A percentile compares a stretch with the other conserved stretches of the same genome.
These are phyloP conservation scores for Odontesthes bonariensis DNA, from an alignment of 2,113 vertebrate genomes.

Conservation along the genomic window DNA sequence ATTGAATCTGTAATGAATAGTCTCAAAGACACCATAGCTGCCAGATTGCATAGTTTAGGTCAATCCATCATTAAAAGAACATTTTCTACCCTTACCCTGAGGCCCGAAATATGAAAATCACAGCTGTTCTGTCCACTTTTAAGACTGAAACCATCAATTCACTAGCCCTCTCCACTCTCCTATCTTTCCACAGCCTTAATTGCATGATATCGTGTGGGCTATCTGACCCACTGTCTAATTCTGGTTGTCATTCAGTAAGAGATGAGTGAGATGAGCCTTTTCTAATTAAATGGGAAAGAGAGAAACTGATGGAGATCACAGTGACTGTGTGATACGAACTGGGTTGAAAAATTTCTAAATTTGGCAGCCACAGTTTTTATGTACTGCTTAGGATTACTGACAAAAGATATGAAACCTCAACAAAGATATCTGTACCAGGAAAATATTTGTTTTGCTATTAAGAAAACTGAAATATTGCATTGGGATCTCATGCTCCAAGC, in stretches of 20 bases:
- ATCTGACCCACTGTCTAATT: slow-evolving; percentile 55
- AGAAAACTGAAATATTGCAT: slow-evolving; percentile 1
- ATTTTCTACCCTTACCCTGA: slow-evolving; percentile 37
- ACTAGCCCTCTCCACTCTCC: neutral
- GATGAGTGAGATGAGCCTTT: slow-evolving; percentile 62
- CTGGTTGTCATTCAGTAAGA: slow-evolving; percentile 52
- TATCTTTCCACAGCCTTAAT: slow-evolving; percentile 65
- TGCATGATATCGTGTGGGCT: slow-evolving; percentile 62
- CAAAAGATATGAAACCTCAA: slow-evolving; percentile 23
- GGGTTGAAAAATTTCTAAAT: slow-evolving; percentile 54
- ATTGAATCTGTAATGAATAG: slow-evolving; percentile 66
- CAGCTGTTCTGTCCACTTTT: slow-evolving; percentile 50
- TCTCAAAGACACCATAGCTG: slow-evolving; percentile 67
- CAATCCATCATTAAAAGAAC: slow-evolving; percentile 67
- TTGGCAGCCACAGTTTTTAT: slow-evolving; percentile 43
- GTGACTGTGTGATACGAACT: slow-evolving; percentile 41
- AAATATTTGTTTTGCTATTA: slow-evolving; percentile 14
- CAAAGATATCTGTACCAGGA: slow-evolving; percentile 14
- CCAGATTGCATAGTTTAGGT: slow-evolving; percentile 63
- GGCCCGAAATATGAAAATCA: slow-evolving; percentile 67
- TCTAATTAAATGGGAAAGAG: slow-evolving; percentile 71
- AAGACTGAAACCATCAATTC: slow-evolving; percentile 60
- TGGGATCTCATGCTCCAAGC: slow-evolving; percentile 3
- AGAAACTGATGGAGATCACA: slow-evolving; percentile 42
- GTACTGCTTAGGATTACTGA: slow-evolving; percentile 35